These are phyloP conservation scores for Diplodus sargus DNA, from an alignment of 2,797 vertebrate genomes.

Conservation along the genomic window DNA sequence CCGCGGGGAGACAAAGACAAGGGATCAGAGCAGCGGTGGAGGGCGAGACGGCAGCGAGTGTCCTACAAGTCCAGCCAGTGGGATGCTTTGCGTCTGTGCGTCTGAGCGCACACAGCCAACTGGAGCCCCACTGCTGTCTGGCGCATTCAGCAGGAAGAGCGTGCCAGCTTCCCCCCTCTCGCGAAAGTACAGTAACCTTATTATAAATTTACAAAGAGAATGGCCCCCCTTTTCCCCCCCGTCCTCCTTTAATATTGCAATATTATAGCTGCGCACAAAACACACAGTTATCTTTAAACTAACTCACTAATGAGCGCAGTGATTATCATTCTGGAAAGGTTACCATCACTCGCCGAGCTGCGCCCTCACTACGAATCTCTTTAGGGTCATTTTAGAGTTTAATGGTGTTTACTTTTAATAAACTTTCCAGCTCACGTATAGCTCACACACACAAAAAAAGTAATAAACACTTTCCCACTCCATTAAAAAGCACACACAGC, in stretches of 20 bases:
- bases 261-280: not conserved
- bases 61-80: slow-evolving; percentile 76
- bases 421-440: not conserved
- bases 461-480: not conserved
- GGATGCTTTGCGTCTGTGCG: slow-evolving; percentile 74
- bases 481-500: not conserved
- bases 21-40: slow-evolving; percentile 44
- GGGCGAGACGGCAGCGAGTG: slow-evolving; percentile 48
- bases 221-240: not conserved
- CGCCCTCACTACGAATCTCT: not conserved
- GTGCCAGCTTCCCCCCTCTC: slow-evolving; percentile 43
- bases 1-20: slow-evolving; percentile 52
- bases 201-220: slow-evolving; percentile 27
- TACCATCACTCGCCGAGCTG: not conserved
- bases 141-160: slow-evolving; percentile 67
- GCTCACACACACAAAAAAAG: not conserved
- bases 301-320: slow-evolving; percentile 1
- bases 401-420: slow-evolving; percentile 26
- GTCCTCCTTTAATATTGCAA: not conserved
- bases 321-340: not conserved
- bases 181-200: slow-evolving; percentile 24
- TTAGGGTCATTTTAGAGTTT: not conserved
- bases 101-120: slow-evolving; percentile 76
- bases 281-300: not conserved
- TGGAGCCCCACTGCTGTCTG: slow-evolving; percentile 69